Base-by-base conservation (phyloP, 2,113 vertebrate genomes). In the Pelmatolapia mariae region DNA sequence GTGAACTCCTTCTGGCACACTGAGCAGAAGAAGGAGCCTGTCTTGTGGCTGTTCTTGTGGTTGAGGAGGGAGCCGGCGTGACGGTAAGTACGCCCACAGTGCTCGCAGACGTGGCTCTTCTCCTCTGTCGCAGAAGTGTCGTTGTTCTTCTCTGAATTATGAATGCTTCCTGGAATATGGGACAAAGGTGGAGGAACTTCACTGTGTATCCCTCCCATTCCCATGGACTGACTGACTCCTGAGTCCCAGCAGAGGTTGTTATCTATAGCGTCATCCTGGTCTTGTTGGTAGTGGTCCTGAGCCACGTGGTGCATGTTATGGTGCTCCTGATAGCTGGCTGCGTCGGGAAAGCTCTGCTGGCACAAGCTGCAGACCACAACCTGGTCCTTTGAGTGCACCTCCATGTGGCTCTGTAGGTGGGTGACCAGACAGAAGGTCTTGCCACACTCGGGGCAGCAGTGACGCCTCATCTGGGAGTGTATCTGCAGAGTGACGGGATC, bases 31-130 rank as follows among this genome's bases (percentile, higher is more conserved):
- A 96, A 97, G 59, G 93, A 94, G 82, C 96, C 96, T 0, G 92
- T 96, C 91, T 97, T 96, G 95, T 97, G 97, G 91, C 96, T 96
- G 95, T 96, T 96, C 90, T 97, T 96, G 92, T 97, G 97, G 93
- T 97, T 97, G 81, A 97, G 96, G 43, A 97, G 95, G 18, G 96
- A 96, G 87, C 96, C 96, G 15, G 96, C 95, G 8, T 97, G 96
- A 43, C 96, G 96, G 83, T 97, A 97, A 0, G 96, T 93, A 73
- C 96, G 96, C 11, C 97, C 97, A 7, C 97, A 97, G 87, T 97
- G 95, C 89, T 97, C 96, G 3, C 97, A 97, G 16, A 95, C 93
- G 84, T 97, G 96, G 89, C 92, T 94, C 92, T 96, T 97, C 82
- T 95, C 94, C 33, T 90, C 92, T 3, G 40, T n/a, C 11, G 19